Conservation (phyloP, 2,888 invertebrate genomes). For the Caenorhabditis sp. region DNA sequence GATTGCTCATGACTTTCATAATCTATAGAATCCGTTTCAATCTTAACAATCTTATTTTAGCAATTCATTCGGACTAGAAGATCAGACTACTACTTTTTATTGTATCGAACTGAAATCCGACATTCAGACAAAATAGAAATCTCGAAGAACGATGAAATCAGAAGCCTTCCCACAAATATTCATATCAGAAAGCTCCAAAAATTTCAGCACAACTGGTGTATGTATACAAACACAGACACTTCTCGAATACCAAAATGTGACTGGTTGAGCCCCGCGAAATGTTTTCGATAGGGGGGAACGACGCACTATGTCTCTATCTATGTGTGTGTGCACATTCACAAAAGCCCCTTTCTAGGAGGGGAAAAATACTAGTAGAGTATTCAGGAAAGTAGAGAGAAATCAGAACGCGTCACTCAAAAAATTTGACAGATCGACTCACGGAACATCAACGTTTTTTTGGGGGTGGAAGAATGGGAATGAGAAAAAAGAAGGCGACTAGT, state of each 20-base stretch:
- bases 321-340: conserved; percentile 15
- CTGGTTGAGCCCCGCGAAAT: conserved; percentile 19
- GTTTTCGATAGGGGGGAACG: conserved; percentile 37
- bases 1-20: too few relatives aligned
- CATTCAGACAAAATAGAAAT: too few relatives aligned
- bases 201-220: neutral
- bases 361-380: conserved; percentile 20
- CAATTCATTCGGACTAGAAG: too few relatives aligned
- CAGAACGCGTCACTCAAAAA: conserved; percentile 58
- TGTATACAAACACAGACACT: neutral
- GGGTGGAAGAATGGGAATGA: conserved; percentile 15
- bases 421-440: conserved; percentile 59
- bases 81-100: too few relatives aligned
- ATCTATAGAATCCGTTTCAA: too few relatives aligned
- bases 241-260: conserved; percentile 23
- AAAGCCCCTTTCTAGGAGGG: conserved; percentile 5
- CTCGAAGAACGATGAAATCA: too few relatives aligned
- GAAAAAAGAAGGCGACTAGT: conserved; percentile 6
- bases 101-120: too few relatives aligned
- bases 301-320: conserved; percentile 27
- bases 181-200: neutral
- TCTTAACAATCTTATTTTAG: too few relatives aligned
- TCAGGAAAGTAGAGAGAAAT: conserved; percentile 37
- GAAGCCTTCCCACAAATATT: neutral
- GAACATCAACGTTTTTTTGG: conserved; percentile 40